These are phyloP conservation scores for Micrastur ruficollis DNA, from an alignment of 2,797 vertebrate species.

Conservation along the genomic window DNA sequence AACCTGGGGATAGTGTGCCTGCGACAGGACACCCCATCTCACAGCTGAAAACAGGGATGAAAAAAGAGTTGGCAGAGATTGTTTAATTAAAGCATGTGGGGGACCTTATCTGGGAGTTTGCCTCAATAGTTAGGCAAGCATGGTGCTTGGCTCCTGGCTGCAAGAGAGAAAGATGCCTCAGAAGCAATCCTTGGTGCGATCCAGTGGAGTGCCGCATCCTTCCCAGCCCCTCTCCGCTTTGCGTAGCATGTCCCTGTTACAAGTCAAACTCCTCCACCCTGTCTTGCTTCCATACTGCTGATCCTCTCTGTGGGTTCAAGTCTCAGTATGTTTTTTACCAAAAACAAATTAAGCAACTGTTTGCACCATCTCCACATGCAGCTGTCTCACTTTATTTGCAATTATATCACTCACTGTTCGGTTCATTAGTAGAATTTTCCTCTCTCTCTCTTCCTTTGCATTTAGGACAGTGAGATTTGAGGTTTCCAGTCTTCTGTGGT, in stretches of 20 bases:
- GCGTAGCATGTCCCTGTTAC: neutral
- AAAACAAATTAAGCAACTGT: neutral
- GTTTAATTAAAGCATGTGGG: neutral
- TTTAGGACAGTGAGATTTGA: neutral
- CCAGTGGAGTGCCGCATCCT: neutral
- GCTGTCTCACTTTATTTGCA: neutral
- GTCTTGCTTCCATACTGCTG: neutral
- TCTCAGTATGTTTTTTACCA: neutral
- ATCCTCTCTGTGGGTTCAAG: neutral
- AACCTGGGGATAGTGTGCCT: neutral
- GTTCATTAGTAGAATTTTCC: neutral
- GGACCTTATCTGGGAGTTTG: neutral
- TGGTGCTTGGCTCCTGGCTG: neutral
- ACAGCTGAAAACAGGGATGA: neutral
- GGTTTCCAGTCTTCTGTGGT: neutral
- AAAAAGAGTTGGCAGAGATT: neutral
- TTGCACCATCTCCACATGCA: neutral
- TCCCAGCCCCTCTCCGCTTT: neutral
- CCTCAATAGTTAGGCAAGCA: neutral
- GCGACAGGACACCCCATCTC: neutral
- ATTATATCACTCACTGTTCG: fast-evolving
- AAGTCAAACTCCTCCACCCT: neutral
- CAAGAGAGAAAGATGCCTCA: neutral
- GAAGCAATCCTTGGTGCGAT: neutral
- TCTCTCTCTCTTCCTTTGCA: neutral